Conservation (phyloP, 2,888 invertebrate species). For the Lordiphosa andalusiaca region DNA sequence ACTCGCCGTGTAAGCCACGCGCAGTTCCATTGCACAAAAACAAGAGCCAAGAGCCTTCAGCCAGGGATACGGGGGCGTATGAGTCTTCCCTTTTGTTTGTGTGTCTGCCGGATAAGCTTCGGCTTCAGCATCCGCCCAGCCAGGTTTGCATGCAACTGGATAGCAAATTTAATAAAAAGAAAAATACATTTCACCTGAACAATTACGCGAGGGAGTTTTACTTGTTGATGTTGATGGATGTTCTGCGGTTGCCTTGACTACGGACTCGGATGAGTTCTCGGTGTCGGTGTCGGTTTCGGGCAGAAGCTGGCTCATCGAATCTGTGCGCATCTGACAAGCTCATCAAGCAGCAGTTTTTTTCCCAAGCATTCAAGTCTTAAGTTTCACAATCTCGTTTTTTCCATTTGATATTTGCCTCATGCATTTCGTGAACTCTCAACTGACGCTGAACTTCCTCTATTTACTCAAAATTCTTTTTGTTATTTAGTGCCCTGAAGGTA, state of each 20-base stretch:
- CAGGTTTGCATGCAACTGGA: conserved; percentile 23
- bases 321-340: conserved; percentile 26
- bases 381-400: conserved; percentile 24
- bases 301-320: conserved; percentile 16
- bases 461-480: conserved; percentile 23
- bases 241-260: conserved; percentile 25
- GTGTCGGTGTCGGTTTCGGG: background rate
- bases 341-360: conserved; percentile 18
- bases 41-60: background rate
- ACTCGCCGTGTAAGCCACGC: conserved; percentile 29
- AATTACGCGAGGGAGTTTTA: conserved; percentile 27
- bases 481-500: conserved; percentile 18
- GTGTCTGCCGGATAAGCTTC: conserved; percentile 5
- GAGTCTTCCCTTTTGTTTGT: conserved; percentile 15
- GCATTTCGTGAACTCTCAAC: conserved; percentile 27
- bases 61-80: conserved; percentile 27
- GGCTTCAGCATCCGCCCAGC: conserved; percentile 9
- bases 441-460: conserved; percentile 8
- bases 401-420: conserved; percentile 31
- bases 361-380: conserved; percentile 12
- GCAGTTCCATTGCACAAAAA: conserved; percentile 3
- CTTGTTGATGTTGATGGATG: conserved; percentile 60
- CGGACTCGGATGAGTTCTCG: background rate
- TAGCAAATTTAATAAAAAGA: conserved; percentile 59
- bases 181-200: conserved; percentile 37